Evolutionary conservation across 2,113 vertebrate genomes (phyloP), one percentile per base, ranked within the genome.

Genomic region (Psilopogon haemacephalus): DNA sequence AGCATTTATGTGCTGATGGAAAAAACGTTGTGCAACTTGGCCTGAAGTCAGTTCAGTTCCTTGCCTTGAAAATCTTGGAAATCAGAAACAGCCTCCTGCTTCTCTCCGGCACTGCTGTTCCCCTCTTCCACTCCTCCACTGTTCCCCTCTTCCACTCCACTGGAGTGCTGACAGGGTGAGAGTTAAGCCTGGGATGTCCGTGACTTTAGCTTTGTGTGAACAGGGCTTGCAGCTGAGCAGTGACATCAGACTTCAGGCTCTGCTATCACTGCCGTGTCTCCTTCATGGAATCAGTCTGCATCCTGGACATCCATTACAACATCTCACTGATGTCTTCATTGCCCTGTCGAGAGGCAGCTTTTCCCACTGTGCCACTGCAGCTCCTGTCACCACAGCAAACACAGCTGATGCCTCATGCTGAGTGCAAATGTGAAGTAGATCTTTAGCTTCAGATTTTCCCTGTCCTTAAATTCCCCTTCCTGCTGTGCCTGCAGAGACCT

Each of bases 301-400:
- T 28, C 46, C 28, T 84, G 81, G 40, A 35, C 68, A 46, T 76
- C 44, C 50, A 6, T 67, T 72, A 46, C 40, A 67, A 8, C 85
- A 65, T 52, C 56, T 90, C 1, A 3, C 38, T 68, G 93, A 86
- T 90, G 60, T 94, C 89, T 95, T 93, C 67, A 90, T 95, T 52
- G 73, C 58, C 55, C 56, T 82, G 5, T 38, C 0, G 3, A 75
- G 55, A 70, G 32, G 71, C 84, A 84, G 85, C 30, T n/a, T 81
- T 67, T 82, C 68, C 78, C 7, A 30, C 75, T 81, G 94, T 0
- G 40, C 75, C 48, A 3, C 74, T 65, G 68, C 8, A 17, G 78
- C 73, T 95, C 67, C 84, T 79, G 85, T 70, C 91, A 58, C 38
- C 48, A 26, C 37, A 74, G 44, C 78, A 81, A 83, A 75, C 1